Evolutionary conservation across 1,140 invertebrate genomes (phyloP), one percentile per base, ranked within the genome.

Genomic region (Paracyclopina nana): DNA sequence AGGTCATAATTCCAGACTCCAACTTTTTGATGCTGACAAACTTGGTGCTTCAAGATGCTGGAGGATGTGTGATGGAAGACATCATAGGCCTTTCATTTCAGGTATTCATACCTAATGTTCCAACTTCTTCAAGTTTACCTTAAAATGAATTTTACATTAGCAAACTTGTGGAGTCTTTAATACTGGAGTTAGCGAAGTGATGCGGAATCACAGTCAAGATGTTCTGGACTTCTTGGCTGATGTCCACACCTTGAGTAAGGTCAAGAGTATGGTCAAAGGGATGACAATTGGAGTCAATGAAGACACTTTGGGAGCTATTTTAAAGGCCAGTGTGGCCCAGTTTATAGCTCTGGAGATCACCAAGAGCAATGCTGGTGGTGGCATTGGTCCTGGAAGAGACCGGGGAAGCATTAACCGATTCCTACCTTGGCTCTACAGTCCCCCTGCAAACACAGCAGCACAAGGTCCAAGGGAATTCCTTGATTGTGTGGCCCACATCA

Each of bases 201-300:
- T 97, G 74, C 71, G 82, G 45, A 80, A 81, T 53, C 82, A 95
- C 61, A 70, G 97, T 6, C 75, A 74, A n/a, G 94, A 98, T 64
- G 79, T 88, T 48, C 70, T 97, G 12, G 92, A 98, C 46, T 94
- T 98, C 62, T 72, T 98, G 54, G 78, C 83, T 9, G 94, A 99
- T 65, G 82, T 96, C 57, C 90, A 98, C 60, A 87, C 91, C 0
- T 72, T 97, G 38, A 87, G 80, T 50, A 96, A 94, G 73, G 79
- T 98, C 24, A 97, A 97, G 75, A 46, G 86, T 90, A 66, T 58
- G 57, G 49, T 46, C 2, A 43, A 16, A 38, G 29, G 30, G 27
- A 29, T 16, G 34, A 53, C 46, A 2, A 55, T 22, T 51, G 50
- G 53, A 8, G 26, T 54, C 9, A 54, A 54, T 24, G 46, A 54